phyloP scores from a whole-genome alignment of 2,113 vertebrate genomes.

The Petromus typicus region DNA sequence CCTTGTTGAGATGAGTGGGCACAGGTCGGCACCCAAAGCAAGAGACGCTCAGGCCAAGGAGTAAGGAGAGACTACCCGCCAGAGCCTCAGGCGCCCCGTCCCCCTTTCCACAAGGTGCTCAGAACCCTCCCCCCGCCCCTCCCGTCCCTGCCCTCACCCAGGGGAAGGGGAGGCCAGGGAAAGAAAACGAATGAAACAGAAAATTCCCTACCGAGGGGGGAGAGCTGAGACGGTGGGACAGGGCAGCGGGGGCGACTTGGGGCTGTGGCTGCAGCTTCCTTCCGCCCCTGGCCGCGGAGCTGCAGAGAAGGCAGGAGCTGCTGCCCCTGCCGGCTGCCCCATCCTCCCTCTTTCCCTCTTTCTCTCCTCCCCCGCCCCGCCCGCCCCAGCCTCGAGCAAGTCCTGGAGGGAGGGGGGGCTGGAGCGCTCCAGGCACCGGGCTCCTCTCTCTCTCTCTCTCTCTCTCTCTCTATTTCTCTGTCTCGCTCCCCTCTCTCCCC shows the following conservation, averaged over 20 bases:
- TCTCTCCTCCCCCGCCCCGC: conserved; percentile 45
- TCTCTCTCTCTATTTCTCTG: neutral
- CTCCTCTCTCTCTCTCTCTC: neutral
- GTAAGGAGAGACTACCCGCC: conserved; percentile 11
- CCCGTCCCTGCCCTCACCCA: conserved; percentile 47
- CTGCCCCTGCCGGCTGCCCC: conserved; percentile 70
- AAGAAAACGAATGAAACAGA: conserved; percentile 76
- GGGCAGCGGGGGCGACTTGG: conserved; percentile 70
- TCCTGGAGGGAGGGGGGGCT: conserved; percentile 38
- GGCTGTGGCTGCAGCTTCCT: conserved; percentile 73
- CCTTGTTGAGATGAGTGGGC: neutral
- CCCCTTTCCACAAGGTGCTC: neutral
- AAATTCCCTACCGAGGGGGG: conserved; percentile 78
- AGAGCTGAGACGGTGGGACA: conserved; percentile 73
- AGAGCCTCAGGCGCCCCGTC: neutral
- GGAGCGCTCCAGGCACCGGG: conserved; percentile 36
- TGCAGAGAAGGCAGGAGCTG: conserved; percentile 69
- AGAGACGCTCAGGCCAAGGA: neutral
- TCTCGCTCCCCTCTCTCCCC: neutral
- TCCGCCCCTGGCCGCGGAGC: conserved; percentile 73
- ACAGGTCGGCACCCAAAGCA: conserved; percentile 37
- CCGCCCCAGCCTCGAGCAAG: neutral
- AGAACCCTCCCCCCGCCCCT: neutral
- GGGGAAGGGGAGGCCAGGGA: neutral
- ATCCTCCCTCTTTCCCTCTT: conserved; percentile 66